Percentiles rank a stretch among this genome's conserved stretches.
These are phyloP conservation scores for Apotomis capreana DNA, from an alignment of 2,888 invertebrate genomes.

Conservation along the genomic window DNA sequence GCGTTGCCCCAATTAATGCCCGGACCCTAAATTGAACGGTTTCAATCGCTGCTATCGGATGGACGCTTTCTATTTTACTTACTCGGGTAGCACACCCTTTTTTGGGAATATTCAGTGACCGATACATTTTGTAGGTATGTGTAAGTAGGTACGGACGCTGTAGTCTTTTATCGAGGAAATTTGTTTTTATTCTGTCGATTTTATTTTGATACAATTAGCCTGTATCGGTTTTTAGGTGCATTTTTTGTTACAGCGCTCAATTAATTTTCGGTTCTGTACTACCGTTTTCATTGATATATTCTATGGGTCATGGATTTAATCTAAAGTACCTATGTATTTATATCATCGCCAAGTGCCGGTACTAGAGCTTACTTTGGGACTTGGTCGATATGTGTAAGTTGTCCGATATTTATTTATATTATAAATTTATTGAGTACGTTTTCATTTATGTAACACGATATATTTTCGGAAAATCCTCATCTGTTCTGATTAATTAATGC, in stretches of 20 bases:
- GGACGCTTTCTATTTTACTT: conserved; percentile 31
- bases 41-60: conserved; percentile 29
- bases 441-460: neutral
- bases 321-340: no score
- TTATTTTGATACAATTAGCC: conserved; percentile 10
- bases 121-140: neutral
- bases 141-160: neutral
- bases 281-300: no score
- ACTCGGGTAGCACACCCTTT: conserved; percentile 27
- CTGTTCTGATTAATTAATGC: conserved; percentile 4
- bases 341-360: no score
- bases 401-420: no score
- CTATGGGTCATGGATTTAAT: no score
- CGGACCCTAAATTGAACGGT: conserved; percentile 41
- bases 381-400: no score
- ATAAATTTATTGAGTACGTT: no score
- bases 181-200: conserved; percentile 8
- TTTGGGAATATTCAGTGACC: conserved; percentile 16
- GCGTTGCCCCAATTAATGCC: conserved; percentile 54
- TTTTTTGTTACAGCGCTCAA: neutral
- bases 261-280: neutral
- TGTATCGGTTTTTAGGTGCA: neutral
- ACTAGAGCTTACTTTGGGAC: no score
- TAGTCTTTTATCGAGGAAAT: neutral
- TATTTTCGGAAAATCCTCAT: neutral